Evolutionary conservation across 2,113 vertebrate species (phyloP), one percentile per base, ranked within the genome.

Genomic region (Chaetodon auriga): DNA sequence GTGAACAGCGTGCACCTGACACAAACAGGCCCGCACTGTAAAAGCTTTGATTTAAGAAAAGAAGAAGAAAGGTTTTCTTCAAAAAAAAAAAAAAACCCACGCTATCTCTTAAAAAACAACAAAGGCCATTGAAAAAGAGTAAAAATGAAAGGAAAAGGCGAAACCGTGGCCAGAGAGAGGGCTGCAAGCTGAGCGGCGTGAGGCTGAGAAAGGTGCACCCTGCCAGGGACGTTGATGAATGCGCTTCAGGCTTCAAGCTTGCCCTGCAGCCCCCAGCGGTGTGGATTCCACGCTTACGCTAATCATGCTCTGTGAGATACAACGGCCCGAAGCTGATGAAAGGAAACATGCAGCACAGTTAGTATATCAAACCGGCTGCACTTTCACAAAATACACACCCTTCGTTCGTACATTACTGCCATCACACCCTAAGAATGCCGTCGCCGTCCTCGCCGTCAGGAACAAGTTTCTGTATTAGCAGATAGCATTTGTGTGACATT

Each of bases 201-300:
- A 92, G 94, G 88, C 91, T 89, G 94, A 94, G 90, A 93, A 92
- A 90, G 90, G 92, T 95, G 87, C 95, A 95, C 96, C 96, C 96
- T 95, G 96, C 96, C 90, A 94, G 93, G 95, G 94, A 88, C 81
- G 90, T 49, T 96, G 96, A 96, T 96, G 96, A 96, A 96, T 92
- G 92, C 95, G 91, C 94, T 90, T 89, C 90, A 82, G 95, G 91
- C 93, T 95, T 95, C 95, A 95, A 95, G 94, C 96, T 96, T 89
- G 81, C 94, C 91, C 86, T 55, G 87, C 92, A 90, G 92, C 94
- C 95, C 93, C 54, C 85, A 94, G 94, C 88, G n/a, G 89, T 92
- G 93, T 91, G 86, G 91, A 90, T 95, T 92, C 95, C 90, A 90
- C 85, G 93, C 93, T 87, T 86, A 88, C 93, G 89, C 93, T 95